Conservation (phyloP, 1,140 invertebrate genomes). For the Drosophila gunungcola region DNA sequence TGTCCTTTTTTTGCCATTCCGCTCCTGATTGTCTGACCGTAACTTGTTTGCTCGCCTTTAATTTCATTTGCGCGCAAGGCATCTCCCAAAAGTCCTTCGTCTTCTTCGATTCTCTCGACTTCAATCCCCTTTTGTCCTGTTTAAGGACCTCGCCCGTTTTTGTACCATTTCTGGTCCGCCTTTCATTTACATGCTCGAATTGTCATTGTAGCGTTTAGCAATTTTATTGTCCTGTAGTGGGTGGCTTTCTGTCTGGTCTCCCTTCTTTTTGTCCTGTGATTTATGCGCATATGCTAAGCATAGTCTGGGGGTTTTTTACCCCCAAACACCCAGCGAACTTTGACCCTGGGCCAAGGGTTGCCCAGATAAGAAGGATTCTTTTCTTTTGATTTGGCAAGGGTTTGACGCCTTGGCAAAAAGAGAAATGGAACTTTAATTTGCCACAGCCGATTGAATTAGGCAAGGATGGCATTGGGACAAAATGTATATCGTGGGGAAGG, state of each 20-base stretch:
- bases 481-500: neutral
- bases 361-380: slow-evolving; percentile 48
- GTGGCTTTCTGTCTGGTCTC: slow-evolving; percentile 33
- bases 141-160: slow-evolving; percentile 28
- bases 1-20: slow-evolving; percentile 54
- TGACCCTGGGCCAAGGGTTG: slow-evolving; percentile 57
- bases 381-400: slow-evolving; percentile 60
- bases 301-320: slow-evolving; percentile 2
- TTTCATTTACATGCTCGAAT: slow-evolving; percentile 84
- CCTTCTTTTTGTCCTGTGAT: slow-evolving; percentile 60
- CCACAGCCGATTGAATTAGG: slow-evolving; percentile 79
- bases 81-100: slow-evolving; percentile 10
- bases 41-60: slow-evolving; percentile 84
- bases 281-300: slow-evolving; percentile 79
- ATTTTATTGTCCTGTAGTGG: slow-evolving; percentile 72
- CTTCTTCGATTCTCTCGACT: slow-evolving; percentile 16
- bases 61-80: slow-evolving; percentile 75
- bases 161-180: slow-evolving; percentile 38
- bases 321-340: slow-evolving; percentile 39
- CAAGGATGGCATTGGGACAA: slow-evolving; percentile 41
- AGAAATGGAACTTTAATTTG: slow-evolving; percentile 78
- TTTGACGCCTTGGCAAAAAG: slow-evolving; percentile 57
- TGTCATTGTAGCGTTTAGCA: slow-evolving; percentile 83
- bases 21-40: slow-evolving; percentile 81
- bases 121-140: slow-evolving; percentile 34